A percentile compares a stretch with the other conserved stretches of the same genome.
Evolutionary conservation across 2,797 vertebrate genomes (phyloP).

Genomic region (Glossophaga mutica): DNA sequence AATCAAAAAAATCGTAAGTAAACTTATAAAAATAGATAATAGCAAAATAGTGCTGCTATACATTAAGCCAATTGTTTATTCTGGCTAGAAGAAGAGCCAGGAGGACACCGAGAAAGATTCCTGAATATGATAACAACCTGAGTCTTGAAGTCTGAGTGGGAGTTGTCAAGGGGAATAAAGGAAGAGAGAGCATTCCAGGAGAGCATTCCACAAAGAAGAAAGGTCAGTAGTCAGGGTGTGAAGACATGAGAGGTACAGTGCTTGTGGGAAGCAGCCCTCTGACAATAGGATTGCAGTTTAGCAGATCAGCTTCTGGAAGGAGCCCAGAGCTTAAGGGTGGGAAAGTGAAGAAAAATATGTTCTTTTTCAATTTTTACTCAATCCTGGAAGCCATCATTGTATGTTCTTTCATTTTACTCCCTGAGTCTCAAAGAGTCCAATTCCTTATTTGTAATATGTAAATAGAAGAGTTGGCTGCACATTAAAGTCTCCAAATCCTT

Average conservation of each 20-base stretch:
- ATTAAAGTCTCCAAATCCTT: neutral
- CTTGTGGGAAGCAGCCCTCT: neutral
- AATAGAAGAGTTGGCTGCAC: neutral
- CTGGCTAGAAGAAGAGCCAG: neutral
- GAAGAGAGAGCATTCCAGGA: neutral
- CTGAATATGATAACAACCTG: neutral
- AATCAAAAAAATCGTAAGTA: neutral
- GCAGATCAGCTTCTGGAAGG: neutral
- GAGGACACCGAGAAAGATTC: neutral
- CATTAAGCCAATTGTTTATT: neutral
- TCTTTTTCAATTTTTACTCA: neutral
- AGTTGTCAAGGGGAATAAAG: neutral
- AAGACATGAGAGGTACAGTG: neutral
- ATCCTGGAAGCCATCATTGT: rapidly evolving
- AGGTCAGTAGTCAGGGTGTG: neutral
- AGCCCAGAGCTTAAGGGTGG: neutral
- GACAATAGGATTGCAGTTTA: neutral
- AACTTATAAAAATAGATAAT: neutral
- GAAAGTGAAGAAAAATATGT: neutral
- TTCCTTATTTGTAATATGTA: neutral
- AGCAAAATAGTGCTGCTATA: neutral
- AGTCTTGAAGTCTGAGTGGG: neutral
- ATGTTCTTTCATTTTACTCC: neutral
- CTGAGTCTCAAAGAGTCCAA: neutral
- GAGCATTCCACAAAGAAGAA: neutral